phyloP scores from a whole-genome alignment of 30 jellyfish, hydroid and myxozoan genomes.

The Mastigias papua region DNA sequence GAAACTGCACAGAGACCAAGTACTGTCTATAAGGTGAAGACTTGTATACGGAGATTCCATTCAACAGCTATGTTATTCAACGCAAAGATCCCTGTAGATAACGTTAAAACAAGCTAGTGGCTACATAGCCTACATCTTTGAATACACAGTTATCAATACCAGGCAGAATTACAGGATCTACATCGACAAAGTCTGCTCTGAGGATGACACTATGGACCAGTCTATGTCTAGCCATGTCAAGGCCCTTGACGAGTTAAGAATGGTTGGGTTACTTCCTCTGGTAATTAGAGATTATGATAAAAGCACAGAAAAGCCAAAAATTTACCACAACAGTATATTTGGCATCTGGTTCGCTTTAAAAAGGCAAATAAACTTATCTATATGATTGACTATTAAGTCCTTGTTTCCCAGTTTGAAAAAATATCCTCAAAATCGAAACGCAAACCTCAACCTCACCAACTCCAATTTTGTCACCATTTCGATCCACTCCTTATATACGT shows the following conservation, averaged over 20 bases:
- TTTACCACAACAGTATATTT: neutral
- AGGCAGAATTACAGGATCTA: neutral
- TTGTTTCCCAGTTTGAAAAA: neutral
- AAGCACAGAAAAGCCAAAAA: neutral
- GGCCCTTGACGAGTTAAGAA: neutral
- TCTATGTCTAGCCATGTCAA: neutral
- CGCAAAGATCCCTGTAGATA: no score
- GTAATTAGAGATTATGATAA: neutral
- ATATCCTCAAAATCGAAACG: neutral
- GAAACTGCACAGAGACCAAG: no score
- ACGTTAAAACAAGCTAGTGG: no score
- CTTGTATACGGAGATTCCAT: no score
- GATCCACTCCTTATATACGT: neutral
- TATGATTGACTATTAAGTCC: neutral
- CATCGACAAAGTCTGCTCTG: neutral
- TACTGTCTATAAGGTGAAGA: no score
- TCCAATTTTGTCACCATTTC: neutral
- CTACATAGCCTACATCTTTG: no score
- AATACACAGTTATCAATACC: no score
- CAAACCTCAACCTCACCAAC: neutral
- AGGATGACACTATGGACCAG: neutral
- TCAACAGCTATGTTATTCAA: no score
- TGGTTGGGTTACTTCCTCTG: neutral
- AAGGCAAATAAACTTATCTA: neutral
- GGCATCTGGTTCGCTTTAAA: neutral